These are phyloP conservation scores for Turnix velox DNA, from an alignment of 2,113 vertebrate genomes.

Conservation along the genomic window DNA sequence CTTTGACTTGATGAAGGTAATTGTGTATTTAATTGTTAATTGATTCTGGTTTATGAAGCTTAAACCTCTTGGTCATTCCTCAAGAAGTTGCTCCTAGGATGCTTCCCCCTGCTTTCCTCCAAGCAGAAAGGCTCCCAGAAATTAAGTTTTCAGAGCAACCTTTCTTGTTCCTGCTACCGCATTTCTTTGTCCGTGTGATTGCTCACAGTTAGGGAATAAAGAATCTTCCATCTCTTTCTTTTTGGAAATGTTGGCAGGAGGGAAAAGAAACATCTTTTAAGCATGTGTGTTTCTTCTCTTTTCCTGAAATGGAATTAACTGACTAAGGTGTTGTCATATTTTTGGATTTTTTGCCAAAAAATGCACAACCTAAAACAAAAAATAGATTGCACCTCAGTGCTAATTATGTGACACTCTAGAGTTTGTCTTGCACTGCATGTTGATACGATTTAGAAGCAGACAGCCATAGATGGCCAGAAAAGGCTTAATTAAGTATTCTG, in stretches of 20 bases:
- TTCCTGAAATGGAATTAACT: conserved; percentile 42
- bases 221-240: neutral
- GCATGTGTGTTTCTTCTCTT: accelerated
- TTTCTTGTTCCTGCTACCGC: neutral
- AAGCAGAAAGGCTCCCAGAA: neutral
- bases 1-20: neutral
- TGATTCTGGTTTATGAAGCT: neutral
- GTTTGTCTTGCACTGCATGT: conserved; percentile 4
- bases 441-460: conserved; percentile 11
- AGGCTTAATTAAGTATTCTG: conserved; percentile 49
- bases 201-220: neutral
- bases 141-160: neutral
- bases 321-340: neutral
- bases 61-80: neutral
- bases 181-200: neutral
- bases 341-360: conserved; percentile 20
- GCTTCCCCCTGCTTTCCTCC: neutral
- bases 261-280: neutral
- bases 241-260: neutral
- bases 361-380: neutral
- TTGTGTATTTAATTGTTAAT: neutral
- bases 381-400: conserved; percentile 20
- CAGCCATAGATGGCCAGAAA: conserved; percentile 45
- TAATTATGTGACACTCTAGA: conserved; percentile 43
- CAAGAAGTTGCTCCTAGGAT: neutral